Evolutionary conservation across 2,797 vertebrate genomes (phyloP), one percentile per base, ranked within the genome.

Genomic region (Crenuchus spilurus): DNA sequence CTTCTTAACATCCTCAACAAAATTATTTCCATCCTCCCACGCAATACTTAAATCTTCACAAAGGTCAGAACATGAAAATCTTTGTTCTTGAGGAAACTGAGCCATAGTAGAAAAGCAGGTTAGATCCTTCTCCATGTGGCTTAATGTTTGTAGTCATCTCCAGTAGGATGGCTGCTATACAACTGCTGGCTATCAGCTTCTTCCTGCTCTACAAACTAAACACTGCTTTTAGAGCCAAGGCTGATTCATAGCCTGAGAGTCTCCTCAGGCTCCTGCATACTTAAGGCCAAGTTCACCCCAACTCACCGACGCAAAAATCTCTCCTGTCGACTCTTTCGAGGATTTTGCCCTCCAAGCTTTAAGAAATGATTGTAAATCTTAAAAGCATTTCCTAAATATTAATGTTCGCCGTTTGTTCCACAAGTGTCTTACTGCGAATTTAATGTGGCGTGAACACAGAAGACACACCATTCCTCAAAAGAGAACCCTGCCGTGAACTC

Each of bases 331-430:
- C 42, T 81, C 71, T 84, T 79, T 82, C 5, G 62, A 79, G 72
- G 74, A 83, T 73, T n/a, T 73, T 57, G 64, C 64, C 51, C 48
- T 82, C 60, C 77, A 78, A 39, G 74, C 71, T 62, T 69, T 72
- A 72, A 72, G 67, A 58, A 22, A 49, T 26, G 26, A 61, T 1
- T 11, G 62, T 72, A 78, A 79, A 71, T 76, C 63, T 33, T 24
- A 18, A 78, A 42, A 73, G 16, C 37, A 37, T 44, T 49, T 65
- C 24, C 69, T 71, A 69, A 39, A 69, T 33, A 24, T 39, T 2
- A 54, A 74, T 24, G 61, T 68, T 49, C 39, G 33, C 26, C 8
- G 26, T n/a, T 20, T n/a, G n/a, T 55, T 64, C 67, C 10, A 35
- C 48, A 18, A 6, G 41, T 37, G 20, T 22, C 71, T 68, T 54